Conservation (phyloP, 2,797 vertebrate genomes). For the Oryzias sinensis region DNA sequence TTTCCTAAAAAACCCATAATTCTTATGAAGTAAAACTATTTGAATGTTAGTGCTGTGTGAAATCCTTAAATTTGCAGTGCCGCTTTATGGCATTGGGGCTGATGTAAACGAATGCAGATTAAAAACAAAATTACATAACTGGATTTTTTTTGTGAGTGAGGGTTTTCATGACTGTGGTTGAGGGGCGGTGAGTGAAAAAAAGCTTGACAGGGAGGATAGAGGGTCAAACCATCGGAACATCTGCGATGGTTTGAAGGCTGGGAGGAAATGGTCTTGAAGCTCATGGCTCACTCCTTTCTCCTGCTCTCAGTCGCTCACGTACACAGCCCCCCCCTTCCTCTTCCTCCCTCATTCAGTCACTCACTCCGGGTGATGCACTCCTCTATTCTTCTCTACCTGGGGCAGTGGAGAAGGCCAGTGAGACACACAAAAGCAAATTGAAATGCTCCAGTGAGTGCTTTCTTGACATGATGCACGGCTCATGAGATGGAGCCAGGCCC, state of each 20-base stretch:
- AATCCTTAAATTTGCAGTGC: constrained; percentile 20
- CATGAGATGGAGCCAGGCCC: constrained; percentile 69
- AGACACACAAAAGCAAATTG: constrained; percentile 79
- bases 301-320: constrained; percentile 10
- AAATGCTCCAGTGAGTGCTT: constrained; percentile 81
- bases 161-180: constrained; percentile 56
- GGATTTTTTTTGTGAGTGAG: constrained; percentile 49
- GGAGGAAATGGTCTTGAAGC: constrained; percentile 61
- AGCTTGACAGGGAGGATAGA: constrained; percentile 31
- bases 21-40: neutral
- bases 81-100: constrained; percentile 37
- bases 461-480: constrained; percentile 77
- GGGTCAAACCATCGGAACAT: constrained; percentile 56
- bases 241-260: constrained; percentile 56
- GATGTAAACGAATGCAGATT: constrained; percentile 25
- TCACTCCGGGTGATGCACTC: constrained; percentile 64
- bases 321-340: constrained; percentile 10
- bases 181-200: constrained; percentile 13
- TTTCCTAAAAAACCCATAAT: neutral
- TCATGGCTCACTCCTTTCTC: constrained; percentile 49
- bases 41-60: constrained; percentile 6
- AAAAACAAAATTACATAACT: constrained; percentile 47
- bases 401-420: constrained; percentile 66
- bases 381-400: constrained; percentile 74
- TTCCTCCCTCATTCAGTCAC: constrained; percentile 47